Conservation (phyloP, 2,113 vertebrate species). For the Mohoua ochrocephala region DNA sequence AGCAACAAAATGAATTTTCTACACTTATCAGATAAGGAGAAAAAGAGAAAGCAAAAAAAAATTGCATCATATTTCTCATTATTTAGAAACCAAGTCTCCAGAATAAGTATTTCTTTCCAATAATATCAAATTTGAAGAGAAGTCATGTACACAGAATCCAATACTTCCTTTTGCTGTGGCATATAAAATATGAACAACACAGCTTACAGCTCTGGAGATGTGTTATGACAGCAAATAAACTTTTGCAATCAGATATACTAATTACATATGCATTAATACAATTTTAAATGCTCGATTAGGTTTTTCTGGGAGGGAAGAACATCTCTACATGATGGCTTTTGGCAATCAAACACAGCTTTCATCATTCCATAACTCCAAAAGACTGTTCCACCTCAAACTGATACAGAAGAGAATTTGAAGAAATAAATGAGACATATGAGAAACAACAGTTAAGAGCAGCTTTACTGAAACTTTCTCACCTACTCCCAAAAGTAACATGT, state of each 20-base stretch:
- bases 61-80: neutral
- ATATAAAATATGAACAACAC: neutral
- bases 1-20: neutral
- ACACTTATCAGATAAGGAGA: neutral
- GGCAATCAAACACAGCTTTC: neutral
- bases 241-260: neutral
- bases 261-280: neutral
- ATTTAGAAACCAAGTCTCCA: neutral
- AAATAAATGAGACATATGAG: neutral
- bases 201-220: neutral
- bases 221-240: neutral
- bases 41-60: neutral
- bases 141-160: neutral
- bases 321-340: neutral
- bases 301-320: neutral
- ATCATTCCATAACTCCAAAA: neutral
- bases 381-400: neutral
- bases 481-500: neutral
- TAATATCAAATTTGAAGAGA: neutral
- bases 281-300: neutral
- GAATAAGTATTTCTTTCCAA: neutral
- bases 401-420: neutral
- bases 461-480: neutral
- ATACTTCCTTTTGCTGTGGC: neutral
- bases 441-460: neutral